These are phyloP conservation scores for Petrophora chlorosata DNA, from an alignment of 2,888 invertebrate genomes.

Conservation along the genomic window DNA sequence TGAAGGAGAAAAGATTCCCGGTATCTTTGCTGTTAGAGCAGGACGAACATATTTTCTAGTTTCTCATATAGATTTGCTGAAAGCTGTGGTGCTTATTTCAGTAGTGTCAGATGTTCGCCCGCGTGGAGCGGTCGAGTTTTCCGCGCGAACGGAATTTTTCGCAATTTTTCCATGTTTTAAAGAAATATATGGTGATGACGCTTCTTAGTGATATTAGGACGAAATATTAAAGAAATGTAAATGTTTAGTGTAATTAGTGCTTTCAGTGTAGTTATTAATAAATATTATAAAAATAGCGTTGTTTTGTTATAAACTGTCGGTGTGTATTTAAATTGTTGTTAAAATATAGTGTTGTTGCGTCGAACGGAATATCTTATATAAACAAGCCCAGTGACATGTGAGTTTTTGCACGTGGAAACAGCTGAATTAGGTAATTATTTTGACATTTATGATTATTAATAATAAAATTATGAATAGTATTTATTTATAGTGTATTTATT, in stretches of 20 bases:
- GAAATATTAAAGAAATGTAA: neutral
- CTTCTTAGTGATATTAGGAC: conserved; percentile 32
- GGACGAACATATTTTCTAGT: conserved; percentile 59
- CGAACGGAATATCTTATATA: conserved; percentile 29
- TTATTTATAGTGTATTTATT: too few relatives aligned
- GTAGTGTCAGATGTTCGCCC: conserved; percentile 33
- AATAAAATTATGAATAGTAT: too few relatives aligned
- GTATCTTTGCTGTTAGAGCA: conserved; percentile 39
- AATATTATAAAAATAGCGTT: neutral
- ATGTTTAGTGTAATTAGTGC: conserved; percentile 2
- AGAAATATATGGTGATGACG: conserved; percentile 38
- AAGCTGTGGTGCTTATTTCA: conserved; percentile 52
- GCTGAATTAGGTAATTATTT: conserved; percentile 22
- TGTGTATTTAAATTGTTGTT: conserved; percentile 5
- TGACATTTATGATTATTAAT: neutral
- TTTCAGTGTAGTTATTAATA: conserved; percentile 2
- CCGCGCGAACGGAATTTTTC: conserved; percentile 25
- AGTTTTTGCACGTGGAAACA: conserved; percentile 38
- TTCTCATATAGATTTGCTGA: conserved; percentile 79
- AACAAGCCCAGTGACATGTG: conserved; percentile 35
- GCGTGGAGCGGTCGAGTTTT: conserved; percentile 25
- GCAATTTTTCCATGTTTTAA: conserved; percentile 41
- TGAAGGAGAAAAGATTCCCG: conserved; percentile 47
- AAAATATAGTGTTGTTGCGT: conserved; percentile 26
- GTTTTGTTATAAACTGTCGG: conserved; percentile 5